Evolutionary conservation across 2,888 invertebrate genomes (phyloP).

Genomic region (Xanthia icteritia): DNA sequence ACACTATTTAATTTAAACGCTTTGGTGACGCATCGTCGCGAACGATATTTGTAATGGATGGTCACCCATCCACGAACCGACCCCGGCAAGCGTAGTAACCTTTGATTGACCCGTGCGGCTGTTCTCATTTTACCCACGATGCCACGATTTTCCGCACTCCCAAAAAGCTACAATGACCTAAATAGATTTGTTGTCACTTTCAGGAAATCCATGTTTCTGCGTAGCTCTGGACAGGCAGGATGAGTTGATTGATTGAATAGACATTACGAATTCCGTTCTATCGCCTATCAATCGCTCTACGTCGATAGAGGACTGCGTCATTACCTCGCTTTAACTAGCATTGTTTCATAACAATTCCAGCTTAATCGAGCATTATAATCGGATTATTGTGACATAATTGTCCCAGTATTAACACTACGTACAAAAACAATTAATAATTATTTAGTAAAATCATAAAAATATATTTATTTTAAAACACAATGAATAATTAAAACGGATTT

Average conservation of each 20-base stretch:
- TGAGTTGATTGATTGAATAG: slow-evolving; percentile 57
- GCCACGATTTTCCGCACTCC: not conserved
- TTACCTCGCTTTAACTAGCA: slow-evolving; percentile 32
- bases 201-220: slow-evolving; percentile 26
- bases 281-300: slow-evolving; percentile 49
- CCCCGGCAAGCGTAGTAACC: not conserved
- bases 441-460: not conserved
- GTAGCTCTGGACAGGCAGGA: slow-evolving; percentile 24
- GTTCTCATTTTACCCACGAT: not conserved
- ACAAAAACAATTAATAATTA: not conserved
- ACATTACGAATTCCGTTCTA: slow-evolving; percentile 54
- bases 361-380: slow-evolving; percentile 17
- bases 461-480: not conserved
- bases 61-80: not conserved
- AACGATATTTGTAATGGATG: not conserved
- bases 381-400: slow-evolving; percentile 7
- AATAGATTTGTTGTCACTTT: slow-evolving; percentile 12
- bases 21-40: too few species aligned
- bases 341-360: slow-evolving; percentile 40
- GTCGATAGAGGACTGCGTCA: slow-evolving; percentile 39
- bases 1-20: too few species aligned
- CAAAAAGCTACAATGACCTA: slow-evolving; percentile 8
- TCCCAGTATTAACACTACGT: not conserved
- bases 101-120: not conserved
- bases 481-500: not conserved